phyloP scores from a whole-genome alignment of 2,113 vertebrate species.

The Myotis yumanensis region DNA sequence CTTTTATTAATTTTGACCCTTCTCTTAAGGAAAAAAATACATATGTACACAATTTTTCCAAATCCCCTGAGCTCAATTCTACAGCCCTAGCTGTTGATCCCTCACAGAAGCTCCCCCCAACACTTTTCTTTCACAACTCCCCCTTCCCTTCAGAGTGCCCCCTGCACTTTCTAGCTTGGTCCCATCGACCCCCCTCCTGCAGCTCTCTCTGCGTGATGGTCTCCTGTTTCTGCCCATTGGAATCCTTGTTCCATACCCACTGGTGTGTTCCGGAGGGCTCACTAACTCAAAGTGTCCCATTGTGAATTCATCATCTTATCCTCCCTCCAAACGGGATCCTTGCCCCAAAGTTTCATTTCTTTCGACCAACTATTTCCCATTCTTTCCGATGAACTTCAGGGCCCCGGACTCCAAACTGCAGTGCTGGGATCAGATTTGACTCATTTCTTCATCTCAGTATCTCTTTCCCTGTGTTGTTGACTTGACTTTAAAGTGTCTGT shows the following conservation, averaged over 20 bases:
- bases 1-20: neutral
- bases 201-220: accelerated
- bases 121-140: no score
- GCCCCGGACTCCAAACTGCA: neutral
- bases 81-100: accelerated
- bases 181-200: neutral
- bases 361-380: neutral
- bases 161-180: neutral
- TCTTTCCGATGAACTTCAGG: neutral
- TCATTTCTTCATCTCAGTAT: neutral
- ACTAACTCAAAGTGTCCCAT: accelerated
- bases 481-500: neutral
- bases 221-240: accelerated
- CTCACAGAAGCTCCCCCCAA: accelerated
- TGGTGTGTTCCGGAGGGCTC: accelerated
- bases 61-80: no score
- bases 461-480: neutral
- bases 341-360: neutral
- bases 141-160: no score
- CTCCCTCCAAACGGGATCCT: neutral
- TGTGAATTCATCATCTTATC: neutral
- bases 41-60: neutral
- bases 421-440: neutral
- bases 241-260: no score
- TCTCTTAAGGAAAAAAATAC: neutral